Evolutionary conservation across 2,888 invertebrate species (phyloP).

Genomic region (Blastobasis adustella): DNA sequence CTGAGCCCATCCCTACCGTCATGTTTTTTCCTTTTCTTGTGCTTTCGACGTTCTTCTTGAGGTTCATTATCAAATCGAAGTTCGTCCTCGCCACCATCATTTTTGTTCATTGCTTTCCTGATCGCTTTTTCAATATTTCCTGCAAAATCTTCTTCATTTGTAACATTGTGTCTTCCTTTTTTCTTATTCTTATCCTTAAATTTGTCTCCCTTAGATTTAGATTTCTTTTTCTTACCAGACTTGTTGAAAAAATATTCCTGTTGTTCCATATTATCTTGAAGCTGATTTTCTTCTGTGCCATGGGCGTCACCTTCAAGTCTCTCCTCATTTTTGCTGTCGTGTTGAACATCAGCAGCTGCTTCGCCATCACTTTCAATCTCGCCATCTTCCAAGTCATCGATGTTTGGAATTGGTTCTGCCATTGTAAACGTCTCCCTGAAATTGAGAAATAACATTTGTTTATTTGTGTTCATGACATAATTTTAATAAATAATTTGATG

Average conservation of each 20-base stretch:
- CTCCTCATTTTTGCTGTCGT: constrained; percentile 34
- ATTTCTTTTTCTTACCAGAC: constrained; percentile 72
- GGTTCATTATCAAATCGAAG: constrained; percentile 37
- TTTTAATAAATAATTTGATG: not conserved
- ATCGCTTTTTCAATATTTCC: constrained; percentile 86
- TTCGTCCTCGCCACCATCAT: constrained; percentile 59
- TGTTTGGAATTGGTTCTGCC: constrained; percentile 41
- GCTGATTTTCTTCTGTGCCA: constrained; percentile 17
- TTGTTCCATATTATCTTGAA: constrained; percentile 30
- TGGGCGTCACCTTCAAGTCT: constrained; percentile 1
- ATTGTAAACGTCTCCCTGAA: constrained; percentile 54
- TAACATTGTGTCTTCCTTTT: constrained; percentile 52
- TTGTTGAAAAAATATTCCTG: constrained; percentile 50
- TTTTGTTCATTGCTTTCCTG: constrained; percentile 83
- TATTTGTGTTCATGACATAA: not conserved
- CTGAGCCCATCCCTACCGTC: constrained; percentile 73
- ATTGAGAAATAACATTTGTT: constrained; percentile 25
- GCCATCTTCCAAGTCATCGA: constrained; percentile 88
- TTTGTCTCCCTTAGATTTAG: constrained; percentile 62
- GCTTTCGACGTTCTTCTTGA: constrained; percentile 69
- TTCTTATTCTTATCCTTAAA: constrained; percentile 69
- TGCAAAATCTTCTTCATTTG: constrained; percentile 83
- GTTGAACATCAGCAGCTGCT: constrained; percentile 36
- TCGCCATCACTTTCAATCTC: constrained; percentile 84
- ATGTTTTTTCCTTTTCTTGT: constrained; percentile 74